Conservation (phyloP, 2,113 vertebrate genomes). For the Pyxicephalus adspersus region DNA sequence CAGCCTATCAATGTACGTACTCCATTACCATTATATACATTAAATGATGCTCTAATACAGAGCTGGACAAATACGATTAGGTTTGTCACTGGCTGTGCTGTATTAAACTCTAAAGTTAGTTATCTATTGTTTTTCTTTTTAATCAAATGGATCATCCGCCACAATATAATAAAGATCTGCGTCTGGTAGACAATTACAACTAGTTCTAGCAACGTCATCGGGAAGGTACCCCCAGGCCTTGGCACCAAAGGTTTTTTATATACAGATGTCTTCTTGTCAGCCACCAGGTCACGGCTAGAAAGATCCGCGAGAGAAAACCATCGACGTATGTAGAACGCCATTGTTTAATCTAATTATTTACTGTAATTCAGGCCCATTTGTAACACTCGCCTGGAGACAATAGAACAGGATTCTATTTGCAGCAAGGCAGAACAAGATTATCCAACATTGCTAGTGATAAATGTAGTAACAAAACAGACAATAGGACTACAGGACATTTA, state of each 20-base stretch:
- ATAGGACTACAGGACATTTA: no score
- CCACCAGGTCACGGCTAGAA: not conserved
- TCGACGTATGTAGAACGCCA: slow-evolving; percentile 28
- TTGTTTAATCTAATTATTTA: slow-evolving; percentile 35
- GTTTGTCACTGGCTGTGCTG: no score
- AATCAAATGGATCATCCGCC: not conserved
- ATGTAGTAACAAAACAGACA: no score
- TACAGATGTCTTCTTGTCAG: not conserved
- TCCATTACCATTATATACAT: no score
- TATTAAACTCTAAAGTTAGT: no score
- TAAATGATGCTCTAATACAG: no score
- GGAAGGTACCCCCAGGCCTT: not conserved
- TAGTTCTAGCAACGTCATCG: not conserved
- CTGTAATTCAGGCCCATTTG: slow-evolving; percentile 40
- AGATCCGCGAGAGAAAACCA: slow-evolving; percentile 17
- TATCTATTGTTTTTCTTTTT: no score
- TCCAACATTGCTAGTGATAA: no score
- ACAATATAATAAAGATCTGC: not conserved
- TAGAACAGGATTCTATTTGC: not conserved
- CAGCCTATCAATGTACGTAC: no score
- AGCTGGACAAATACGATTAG: no score
- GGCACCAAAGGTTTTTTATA: not conserved
- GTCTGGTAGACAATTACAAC: not conserved
- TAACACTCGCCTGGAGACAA: slow-evolving; percentile 35
- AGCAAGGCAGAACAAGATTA: not conserved